A percentile compares a stretch with the other conserved stretches of the same genome.
phyloP scores from a whole-genome alignment of 2,797 vertebrate species.

The Ptychadena robeensis region DNA sequence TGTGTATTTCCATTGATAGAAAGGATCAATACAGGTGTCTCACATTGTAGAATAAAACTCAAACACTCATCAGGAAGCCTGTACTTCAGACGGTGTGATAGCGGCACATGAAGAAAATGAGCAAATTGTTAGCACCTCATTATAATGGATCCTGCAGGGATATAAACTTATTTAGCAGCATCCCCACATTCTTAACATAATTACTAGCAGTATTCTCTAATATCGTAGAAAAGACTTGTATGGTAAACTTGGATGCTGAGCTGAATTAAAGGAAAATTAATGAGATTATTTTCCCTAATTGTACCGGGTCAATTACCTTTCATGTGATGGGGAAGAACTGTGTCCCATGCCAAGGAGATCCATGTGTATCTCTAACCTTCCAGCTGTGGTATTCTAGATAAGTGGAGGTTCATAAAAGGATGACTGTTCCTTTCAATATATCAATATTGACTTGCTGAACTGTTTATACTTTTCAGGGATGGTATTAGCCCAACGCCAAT shows the following conservation, averaged over 20 bases:
- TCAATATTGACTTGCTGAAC: background rate
- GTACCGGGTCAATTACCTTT: background rate
- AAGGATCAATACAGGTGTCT: constrained; percentile 5
- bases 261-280: background rate
- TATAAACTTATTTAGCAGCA: constrained; percentile 27
- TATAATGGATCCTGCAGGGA: constrained; percentile 49
- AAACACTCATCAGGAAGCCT: background rate
- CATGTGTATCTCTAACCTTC: background rate
- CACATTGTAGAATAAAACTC: background rate
- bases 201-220: constrained; percentile 8
- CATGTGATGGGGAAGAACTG: background rate
- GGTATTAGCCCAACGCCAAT: background rate
- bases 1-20: background rate
- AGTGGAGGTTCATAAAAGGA: background rate
- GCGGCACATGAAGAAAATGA: constrained; percentile 19
- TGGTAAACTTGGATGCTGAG: background rate
- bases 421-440: background rate
- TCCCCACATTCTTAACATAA: background rate
- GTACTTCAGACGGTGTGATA: background rate
- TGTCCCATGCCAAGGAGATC: background rate
- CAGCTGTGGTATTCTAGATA: background rate
- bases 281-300: background rate
- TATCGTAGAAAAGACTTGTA: background rate
- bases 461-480: background rate
- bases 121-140: constrained; percentile 30